Evolutionary conservation across 1,140 invertebrate species (phyloP).

Genomic region (Ridgeia piscesae): DNA sequence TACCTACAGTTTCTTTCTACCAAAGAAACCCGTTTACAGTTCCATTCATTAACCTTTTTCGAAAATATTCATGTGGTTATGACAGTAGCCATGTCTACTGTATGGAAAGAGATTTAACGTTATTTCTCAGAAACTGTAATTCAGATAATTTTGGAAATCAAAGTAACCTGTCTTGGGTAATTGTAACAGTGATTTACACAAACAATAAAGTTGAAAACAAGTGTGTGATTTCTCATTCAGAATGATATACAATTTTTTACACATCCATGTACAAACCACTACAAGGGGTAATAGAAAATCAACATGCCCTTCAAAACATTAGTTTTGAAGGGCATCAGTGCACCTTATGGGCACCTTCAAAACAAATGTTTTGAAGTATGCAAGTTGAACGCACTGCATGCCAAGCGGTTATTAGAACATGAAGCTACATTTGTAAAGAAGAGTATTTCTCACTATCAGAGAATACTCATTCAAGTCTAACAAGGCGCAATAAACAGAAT

Average conservation of each 20-base stretch:
- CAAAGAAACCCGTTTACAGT: neutral
- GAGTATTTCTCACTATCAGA: too few species aligned
- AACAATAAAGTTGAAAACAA: neutral
- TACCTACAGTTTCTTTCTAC: neutral
- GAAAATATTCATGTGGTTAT: neutral
- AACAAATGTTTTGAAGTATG: neutral
- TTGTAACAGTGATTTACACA: neutral
- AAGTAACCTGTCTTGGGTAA: neutral
- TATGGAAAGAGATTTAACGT: neutral
- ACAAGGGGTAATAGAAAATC: neutral
- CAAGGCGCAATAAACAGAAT: neutral
- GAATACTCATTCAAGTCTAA: too few species aligned
- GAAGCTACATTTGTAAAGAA: neutral
- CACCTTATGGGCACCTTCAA: too few species aligned
- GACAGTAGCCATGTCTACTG: neutral
- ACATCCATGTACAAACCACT: too few species aligned
- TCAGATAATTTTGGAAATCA: neutral
- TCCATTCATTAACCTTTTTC: neutral
- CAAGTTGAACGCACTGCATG: neutral
- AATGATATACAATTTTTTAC: neutral
- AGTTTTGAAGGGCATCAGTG: too few species aligned
- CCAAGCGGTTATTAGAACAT: neutral
- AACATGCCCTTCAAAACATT: neutral
- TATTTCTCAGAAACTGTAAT: neutral
- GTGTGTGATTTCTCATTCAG: neutral